Evolutionary conservation across 2,888 invertebrate genomes (phyloP).

Genomic region (Molanna angustata): DNA sequence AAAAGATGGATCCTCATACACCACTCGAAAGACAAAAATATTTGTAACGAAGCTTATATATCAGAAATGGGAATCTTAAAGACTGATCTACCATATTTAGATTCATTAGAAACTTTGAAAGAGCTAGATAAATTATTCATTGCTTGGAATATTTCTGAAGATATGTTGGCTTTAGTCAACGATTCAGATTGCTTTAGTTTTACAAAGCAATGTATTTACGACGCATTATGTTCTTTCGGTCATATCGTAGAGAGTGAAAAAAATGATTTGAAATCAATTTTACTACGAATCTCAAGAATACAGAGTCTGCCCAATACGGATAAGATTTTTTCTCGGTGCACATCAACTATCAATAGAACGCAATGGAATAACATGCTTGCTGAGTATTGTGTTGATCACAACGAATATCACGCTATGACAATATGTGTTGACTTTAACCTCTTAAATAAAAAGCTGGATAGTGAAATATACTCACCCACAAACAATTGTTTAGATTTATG

Average conservation of each 20-base stretch:
- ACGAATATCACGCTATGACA: conserved; percentile 53
- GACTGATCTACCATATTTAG: conserved; percentile 48
- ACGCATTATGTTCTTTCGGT: conserved; percentile 62
- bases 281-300: conserved; percentile 60
- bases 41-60: conserved; percentile 49
- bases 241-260: conserved; percentile 61
- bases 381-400: conserved; percentile 53
- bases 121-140: conserved; percentile 53
- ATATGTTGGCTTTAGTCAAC: conserved; percentile 57
- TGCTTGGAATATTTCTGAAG: conserved; percentile 54
- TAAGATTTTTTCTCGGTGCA: conserved; percentile 54
- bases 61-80: conserved; percentile 38
- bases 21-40: conserved; percentile 51
- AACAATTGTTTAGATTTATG: conserved; percentile 53
- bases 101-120: conserved; percentile 39
- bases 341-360: conserved; percentile 48
- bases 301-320: conserved; percentile 54
- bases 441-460: conserved; percentile 37
- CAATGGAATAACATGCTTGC: conserved; percentile 55
- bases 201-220: conserved; percentile 57
- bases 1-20: conserved; percentile 60
- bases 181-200: conserved; percentile 50
- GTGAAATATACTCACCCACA: background rate
- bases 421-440: conserved; percentile 52
- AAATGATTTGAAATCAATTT: conserved; percentile 52